phyloP scores from a whole-genome alignment of 2,888 invertebrate species.

The Dinocampus coccinellae region DNA sequence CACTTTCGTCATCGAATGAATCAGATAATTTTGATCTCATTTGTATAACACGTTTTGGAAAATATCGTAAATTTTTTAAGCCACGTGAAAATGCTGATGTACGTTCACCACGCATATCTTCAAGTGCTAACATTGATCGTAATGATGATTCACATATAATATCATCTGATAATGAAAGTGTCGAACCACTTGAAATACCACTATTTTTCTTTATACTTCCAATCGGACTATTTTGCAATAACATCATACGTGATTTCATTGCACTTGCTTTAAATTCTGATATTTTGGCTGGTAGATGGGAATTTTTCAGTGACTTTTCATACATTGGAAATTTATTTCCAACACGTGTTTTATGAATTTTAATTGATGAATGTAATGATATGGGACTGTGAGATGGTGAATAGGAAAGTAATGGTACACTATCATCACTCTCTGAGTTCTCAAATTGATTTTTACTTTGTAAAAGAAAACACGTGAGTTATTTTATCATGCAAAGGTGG shows the following conservation, averaged over 20 bases:
- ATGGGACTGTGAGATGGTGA: constrained; percentile 48
- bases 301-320: constrained; percentile 43
- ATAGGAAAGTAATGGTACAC: constrained; percentile 51
- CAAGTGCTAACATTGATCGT: constrained; percentile 70
- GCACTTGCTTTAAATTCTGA: constrained; percentile 44
- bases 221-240: constrained; percentile 39
- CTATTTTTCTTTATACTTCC: constrained; percentile 33
- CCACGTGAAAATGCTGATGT: constrained; percentile 72
- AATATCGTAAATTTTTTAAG: constrained; percentile 76
- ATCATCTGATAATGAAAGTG: constrained; percentile 57
- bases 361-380: constrained; percentile 29
- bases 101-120: constrained; percentile 74
- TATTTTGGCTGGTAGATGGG: constrained; percentile 43
- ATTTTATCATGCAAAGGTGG: constrained; percentile 52
- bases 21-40: constrained; percentile 71
- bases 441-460: constrained; percentile 55
- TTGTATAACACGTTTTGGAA: constrained; percentile 75
- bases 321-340: constrained; percentile 52
- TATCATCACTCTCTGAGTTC: constrained; percentile 58
- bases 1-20: constrained; percentile 69
- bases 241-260: constrained; percentile 40
- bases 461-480: constrained; percentile 54
- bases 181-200: constrained; percentile 46
- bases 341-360: constrained; percentile 41
- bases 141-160: constrained; percentile 66